Conservation (phyloP, 1,140 invertebrate genomes). For the Macrobrachium nipponense region DNA sequence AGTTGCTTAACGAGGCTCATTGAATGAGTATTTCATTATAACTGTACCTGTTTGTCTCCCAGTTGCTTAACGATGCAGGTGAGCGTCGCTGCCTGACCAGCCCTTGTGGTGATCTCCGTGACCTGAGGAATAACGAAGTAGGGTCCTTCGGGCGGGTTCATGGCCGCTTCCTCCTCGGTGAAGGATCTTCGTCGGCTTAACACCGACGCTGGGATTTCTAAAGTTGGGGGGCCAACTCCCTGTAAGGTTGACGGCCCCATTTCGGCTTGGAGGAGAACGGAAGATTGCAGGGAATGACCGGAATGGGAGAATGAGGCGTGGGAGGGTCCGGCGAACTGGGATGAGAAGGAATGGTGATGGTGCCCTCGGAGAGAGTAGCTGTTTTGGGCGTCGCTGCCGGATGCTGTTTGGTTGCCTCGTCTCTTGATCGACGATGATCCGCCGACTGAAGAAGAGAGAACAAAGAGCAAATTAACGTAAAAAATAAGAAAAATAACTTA, state of each 20-base stretch:
- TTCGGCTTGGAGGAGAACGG: too few species aligned
- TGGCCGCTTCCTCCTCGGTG: constrained; percentile 12
- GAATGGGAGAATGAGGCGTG: too few species aligned
- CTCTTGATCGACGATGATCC: not conserved
- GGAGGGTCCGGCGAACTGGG: too few species aligned
- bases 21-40: too few species aligned
- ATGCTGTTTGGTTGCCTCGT: not conserved
- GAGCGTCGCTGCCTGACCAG: constrained; percentile 49
- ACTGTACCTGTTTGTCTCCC: constrained; percentile 48
- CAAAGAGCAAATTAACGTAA: not conserved
- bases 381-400: not conserved
- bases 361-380: not conserved
- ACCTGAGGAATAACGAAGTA: constrained; percentile 10
- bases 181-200: not conserved
- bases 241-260: not conserved
- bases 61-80: constrained; percentile 52
- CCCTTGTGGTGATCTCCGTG: constrained; percentile 41
- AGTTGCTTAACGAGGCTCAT: too few species aligned
- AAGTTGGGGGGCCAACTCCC: not conserved
- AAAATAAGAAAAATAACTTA: too few species aligned
- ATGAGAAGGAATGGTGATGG: too few species aligned
- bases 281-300: too few species aligned
- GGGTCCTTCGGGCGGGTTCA: not conserved
- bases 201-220: not conserved
- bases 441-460: not conserved